Evolutionary conservation across 2,797 vertebrate genomes (phyloP).

Genomic region (Anableps anableps): DNA sequence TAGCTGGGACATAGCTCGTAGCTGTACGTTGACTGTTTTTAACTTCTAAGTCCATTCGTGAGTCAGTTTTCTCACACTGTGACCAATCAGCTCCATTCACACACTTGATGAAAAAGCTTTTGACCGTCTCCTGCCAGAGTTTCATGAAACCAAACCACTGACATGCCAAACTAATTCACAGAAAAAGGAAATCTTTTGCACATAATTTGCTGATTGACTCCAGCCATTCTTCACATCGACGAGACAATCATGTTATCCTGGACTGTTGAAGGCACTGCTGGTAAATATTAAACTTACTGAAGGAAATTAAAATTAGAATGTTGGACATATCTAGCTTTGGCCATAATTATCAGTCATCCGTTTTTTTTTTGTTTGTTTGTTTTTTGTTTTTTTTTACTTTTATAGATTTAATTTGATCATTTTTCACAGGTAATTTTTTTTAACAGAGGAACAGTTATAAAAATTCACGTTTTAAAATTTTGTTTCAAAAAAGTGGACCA

Average conservation of each 20-base stretch:
- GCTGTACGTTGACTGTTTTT: conserved; percentile 6
- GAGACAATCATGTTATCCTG: conserved; percentile 52
- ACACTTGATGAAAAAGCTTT: conserved; percentile 29
- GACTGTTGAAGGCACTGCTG: conserved; percentile 75
- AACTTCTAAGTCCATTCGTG: conserved; percentile 28
- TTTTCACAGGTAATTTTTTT: not conserved
- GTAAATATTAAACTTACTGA: conserved; percentile 19
- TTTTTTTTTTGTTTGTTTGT: not conserved
- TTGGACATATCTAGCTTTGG: not conserved
- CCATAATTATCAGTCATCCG: not conserved
- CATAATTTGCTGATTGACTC: conserved; percentile 29
- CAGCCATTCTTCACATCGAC: conserved; percentile 2
- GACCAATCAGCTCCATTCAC: conserved; percentile 32
- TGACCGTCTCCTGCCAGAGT: conserved; percentile 23
- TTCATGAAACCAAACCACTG: conserved; percentile 23
- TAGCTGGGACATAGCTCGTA: conserved; percentile 18
- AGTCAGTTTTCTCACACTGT: conserved; percentile 24
- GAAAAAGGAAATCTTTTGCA: not conserved
- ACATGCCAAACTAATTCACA: conserved; percentile 8
- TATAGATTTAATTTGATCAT: not conserved
- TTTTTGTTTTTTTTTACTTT: not conserved
- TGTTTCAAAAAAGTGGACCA: not conserved
- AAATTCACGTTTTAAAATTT: not conserved
- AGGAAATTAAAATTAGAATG: conserved; percentile 12
- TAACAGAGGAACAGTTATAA: not conserved